Base-by-base conservation (phyloP, 1,140 invertebrate species). In the Hylaeus anthracinus region DNA sequence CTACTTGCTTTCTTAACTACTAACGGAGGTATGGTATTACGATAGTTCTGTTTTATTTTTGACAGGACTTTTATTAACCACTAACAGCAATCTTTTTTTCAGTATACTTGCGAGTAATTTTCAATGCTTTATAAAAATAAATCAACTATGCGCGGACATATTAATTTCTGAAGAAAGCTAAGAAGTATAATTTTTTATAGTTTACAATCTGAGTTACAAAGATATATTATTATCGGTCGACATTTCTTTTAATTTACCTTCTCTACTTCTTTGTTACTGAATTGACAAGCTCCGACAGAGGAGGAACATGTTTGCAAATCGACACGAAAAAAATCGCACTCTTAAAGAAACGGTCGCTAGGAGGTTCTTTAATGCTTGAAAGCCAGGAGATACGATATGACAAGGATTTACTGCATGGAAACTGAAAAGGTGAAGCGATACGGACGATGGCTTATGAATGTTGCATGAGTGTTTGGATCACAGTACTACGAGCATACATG, bases 381-480 rank as follows among this genome's bases (percentile, higher is more conserved):
- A 72, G 8, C 58, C 26, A 41, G 10, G 51, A 58, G 77, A 79
- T 65, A 58, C 78, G 72, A 90, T 86, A 81, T 85, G 87, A 90
- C 86, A 86, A 85, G 76, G 86, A 90, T 89, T 86, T 87, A 86
- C 90, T 81, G 83, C 61, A 63, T 70, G 83, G 85, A 77, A 75
- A 79, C 71, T 80, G 82, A 80, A 82, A 78, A 85, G 84, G 67
- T 79, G 84, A 86, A 86, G 83, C 70, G 63, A 66, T 76, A 72
- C 37, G 80, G 55, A 74, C 82, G 65, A 72, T 65, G 70, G 72
- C 79, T 89, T 86, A 90, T 91, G 89, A 91, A 90, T 91, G 85
- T 90, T 90, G 87, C 80, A 90, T 88, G 83, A 90, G 83, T 86
- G 65, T 88, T 90, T 88, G 83, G 81, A 88, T 83, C 84, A 82